These are phyloP conservation scores for Nasonovia ribisnigri DNA, from an alignment of 2,888 invertebrate genomes.

Conservation along the genomic window DNA sequence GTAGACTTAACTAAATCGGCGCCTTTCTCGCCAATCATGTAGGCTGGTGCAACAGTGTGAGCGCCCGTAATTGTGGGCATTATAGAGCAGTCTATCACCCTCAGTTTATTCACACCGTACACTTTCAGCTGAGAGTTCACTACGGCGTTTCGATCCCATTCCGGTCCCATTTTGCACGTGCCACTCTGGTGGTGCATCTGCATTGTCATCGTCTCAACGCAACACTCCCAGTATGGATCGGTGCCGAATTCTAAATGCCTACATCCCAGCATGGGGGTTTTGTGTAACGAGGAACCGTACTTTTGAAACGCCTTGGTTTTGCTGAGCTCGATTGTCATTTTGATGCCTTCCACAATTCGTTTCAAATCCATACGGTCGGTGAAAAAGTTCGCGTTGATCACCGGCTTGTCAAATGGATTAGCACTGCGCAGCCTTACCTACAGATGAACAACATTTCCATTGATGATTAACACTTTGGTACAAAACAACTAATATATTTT, in stretches of 20 bases:
- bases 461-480: neutral
- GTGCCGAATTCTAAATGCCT: slow-evolving; percentile 75
- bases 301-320: slow-evolving; percentile 73
- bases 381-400: slow-evolving; percentile 68
- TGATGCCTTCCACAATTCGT: slow-evolving; percentile 67
- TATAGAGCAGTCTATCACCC: slow-evolving; percentile 74
- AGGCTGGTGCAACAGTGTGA: slow-evolving; percentile 74
- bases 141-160: slow-evolving; percentile 67
- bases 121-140: slow-evolving; percentile 70
- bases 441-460: neutral
- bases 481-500: neutral
- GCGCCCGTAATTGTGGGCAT: slow-evolving; percentile 74
- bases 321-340: slow-evolving; percentile 73
- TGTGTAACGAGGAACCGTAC: slow-evolving; percentile 73
- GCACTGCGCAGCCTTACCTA: slow-evolving; percentile 66
- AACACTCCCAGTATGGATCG: slow-evolving; percentile 82
- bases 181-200: slow-evolving; percentile 78
- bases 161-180: slow-evolving; percentile 69
- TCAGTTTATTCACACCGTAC: slow-evolving; percentile 71
- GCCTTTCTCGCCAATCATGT: slow-evolving; percentile 75
- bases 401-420: slow-evolving; percentile 67
- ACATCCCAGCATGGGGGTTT: slow-evolving; percentile 79
- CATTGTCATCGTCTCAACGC: slow-evolving; percentile 78
- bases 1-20: slow-evolving; percentile 71
- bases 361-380: slow-evolving; percentile 66